Evolutionary conservation across 1,140 invertebrate genomes (phyloP), one percentile per base, ranked within the genome.

Genomic region (Pemphigus obesinymphae): DNA sequence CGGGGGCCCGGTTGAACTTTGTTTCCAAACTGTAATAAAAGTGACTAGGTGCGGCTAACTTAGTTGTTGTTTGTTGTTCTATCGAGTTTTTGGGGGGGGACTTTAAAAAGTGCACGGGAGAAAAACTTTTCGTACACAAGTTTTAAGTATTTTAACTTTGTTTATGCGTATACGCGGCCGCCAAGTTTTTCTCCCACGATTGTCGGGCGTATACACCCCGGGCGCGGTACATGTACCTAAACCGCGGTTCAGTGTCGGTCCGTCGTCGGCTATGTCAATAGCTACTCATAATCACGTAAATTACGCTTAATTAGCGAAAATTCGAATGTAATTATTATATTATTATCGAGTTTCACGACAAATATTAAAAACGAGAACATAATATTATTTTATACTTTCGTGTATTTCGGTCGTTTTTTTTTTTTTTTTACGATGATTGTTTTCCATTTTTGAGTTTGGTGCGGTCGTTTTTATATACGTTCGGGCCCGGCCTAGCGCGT

Each of bases 11-110:
- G 76, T 37, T 63, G 76, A 80, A 80, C 76, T 80, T 80, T 80
- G 76, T 80, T 80, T 80, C 53, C 76, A 61, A 80, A 80, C 76
- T 63, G 76, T 80, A 80, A 80, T 80, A 80, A 80, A 80, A 80
- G 76, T 61, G 55, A 80, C 76, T 80, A 63, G 76, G 76, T 61
- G 76, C 55, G 55, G 55, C 76, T 29, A 80, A 80, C 76, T 80
- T 80, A 80, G 76, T 80, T 80, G 76, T 80, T 61, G 76, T 80
- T 80, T 80, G 76, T 80, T 63, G 76, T 61, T 80, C 76, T 45
- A 63, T 80, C 55, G 76, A 63, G 76, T 80, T 80, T 80, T 80
- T 43, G 76, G n/a, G n/a, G n/a, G n/a, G n/a, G 76, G 76, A 78
- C 75, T 61, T 78, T 78, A 78, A 78, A 78, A 78, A 78, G 55